These are phyloP conservation scores for Myotis vivesi DNA, from an alignment of 2,797 vertebrate genomes.

Conservation along the genomic window DNA sequence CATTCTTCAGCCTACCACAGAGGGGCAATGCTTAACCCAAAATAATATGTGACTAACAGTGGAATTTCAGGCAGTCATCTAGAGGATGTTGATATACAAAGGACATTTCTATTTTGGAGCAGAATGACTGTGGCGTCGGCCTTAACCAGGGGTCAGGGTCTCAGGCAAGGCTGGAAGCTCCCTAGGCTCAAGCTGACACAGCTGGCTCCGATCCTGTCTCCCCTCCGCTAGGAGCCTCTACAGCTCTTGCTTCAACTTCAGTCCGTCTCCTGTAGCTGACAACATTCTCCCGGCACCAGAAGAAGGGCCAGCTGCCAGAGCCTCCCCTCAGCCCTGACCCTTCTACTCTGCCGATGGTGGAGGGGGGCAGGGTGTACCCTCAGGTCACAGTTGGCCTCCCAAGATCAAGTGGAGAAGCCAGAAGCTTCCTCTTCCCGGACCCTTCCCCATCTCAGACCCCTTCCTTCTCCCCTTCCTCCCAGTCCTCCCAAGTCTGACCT, in stretches of 20 bases:
- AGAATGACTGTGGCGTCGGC: background rate
- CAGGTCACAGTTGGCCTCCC: background rate
- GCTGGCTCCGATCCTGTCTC: background rate
- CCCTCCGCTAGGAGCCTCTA: background rate
- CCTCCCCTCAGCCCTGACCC: background rate
- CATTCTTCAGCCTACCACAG: background rate
- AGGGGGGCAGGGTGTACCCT: background rate
- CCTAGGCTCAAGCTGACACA: background rate
- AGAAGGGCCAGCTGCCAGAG: background rate
- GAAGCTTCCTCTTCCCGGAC: background rate
- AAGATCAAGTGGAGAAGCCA: background rate
- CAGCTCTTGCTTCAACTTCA: background rate
- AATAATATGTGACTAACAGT: background rate
- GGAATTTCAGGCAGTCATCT: background rate
- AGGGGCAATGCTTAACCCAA: background rate
- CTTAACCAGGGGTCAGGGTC: background rate
- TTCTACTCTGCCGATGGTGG: background rate
- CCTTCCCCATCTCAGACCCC: background rate
- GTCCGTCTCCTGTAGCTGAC: background rate
- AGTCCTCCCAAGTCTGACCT: background rate
- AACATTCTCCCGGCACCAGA: background rate
- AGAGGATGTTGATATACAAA: background rate
- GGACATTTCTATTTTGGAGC: constrained; percentile 33
- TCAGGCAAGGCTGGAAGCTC: background rate
- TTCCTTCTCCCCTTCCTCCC: background rate